Evolutionary conservation across 2,888 invertebrate species (phyloP).

Genomic region (Eupeodes luniger): DNA sequence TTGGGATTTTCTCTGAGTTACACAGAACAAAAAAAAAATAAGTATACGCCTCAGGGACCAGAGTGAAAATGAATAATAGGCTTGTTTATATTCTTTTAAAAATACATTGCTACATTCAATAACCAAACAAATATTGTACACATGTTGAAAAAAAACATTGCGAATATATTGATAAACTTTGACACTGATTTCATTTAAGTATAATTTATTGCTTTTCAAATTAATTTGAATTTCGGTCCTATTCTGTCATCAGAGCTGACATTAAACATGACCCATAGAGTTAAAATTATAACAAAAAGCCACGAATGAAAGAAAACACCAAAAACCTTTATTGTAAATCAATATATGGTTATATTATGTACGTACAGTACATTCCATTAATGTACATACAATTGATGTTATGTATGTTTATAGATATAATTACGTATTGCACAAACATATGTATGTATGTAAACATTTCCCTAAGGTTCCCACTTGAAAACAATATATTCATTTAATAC

Average conservation of each 20-base stretch:
- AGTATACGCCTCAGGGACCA: neutral
- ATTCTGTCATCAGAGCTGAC: constrained; percentile 21
- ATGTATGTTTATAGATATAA: no score
- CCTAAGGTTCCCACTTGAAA: neutral
- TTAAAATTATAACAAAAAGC: constrained; percentile 7
- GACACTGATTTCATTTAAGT: constrained; percentile 6
- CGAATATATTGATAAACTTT: constrained; percentile 2
- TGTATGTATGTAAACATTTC: neutral
- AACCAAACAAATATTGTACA: neutral
- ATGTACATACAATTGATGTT: neutral
- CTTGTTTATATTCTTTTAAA: no score
- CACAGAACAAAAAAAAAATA: neutral
- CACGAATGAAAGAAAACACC: neutral
- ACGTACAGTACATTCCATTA: neutral
- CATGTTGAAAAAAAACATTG: neutral
- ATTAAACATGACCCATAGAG: constrained; percentile 27
- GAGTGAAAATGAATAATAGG: neutral
- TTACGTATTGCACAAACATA: neutral
- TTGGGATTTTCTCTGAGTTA: no score
- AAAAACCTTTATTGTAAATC: neutral
- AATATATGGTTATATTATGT: neutral
- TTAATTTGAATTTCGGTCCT: constrained; percentile 21
- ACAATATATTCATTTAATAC: neutral
- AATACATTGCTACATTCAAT: no score
- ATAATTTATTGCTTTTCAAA: constrained; percentile 20